Base-by-base conservation (phyloP, 1,140 invertebrate species). In the Callitettix versicolor region DNA sequence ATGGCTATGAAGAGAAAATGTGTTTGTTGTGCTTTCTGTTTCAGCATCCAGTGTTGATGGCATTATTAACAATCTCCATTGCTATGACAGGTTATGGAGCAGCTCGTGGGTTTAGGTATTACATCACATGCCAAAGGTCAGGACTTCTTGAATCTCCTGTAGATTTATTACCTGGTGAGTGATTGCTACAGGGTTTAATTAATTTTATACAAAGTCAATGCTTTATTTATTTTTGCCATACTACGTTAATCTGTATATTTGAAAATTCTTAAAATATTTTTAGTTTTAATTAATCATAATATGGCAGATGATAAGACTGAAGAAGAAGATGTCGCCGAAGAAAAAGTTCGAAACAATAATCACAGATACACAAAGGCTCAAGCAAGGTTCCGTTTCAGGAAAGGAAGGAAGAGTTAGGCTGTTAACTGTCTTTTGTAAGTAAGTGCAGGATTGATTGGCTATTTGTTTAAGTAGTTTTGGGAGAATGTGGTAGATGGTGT, bases 321-420 rank as follows among this genome's bases (percentile, higher is more conserved):
- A 41, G 55, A 59, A 6, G 67, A 69, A 36, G 53, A 65, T 11
- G 65, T 65, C 20, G 66, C 64, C 55, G 60, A 53, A 20, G 63
- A 53, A 40, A 65, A 67, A 15, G 36, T 14, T 24, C 26, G 44
- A 67, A 67, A 58, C 14, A 53, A 26, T 55, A 51, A 53, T 26
- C 67, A 71, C 11, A 55, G 74, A 65, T 83, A 82, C 57, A 81
- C 78, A 50, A 84, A 82, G 73, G 81, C 81, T 9, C 81, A 84
- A 68, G 81, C 81, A 4, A 70, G 81, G 56, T 76, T 82, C 56
- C 71, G 82, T 65, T 82, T 80, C 66, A 79, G 79, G 61, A 82
- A 82, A 68, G 80, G 80, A 55, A 84, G 80, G 49, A 58, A 51
- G 17, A 51, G 48, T 21, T 51, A 51, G 36, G 14, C 43, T 9